Evolutionary conservation across 2,888 invertebrate genomes (phyloP).

Genomic region (Aplocera efformata): DNA sequence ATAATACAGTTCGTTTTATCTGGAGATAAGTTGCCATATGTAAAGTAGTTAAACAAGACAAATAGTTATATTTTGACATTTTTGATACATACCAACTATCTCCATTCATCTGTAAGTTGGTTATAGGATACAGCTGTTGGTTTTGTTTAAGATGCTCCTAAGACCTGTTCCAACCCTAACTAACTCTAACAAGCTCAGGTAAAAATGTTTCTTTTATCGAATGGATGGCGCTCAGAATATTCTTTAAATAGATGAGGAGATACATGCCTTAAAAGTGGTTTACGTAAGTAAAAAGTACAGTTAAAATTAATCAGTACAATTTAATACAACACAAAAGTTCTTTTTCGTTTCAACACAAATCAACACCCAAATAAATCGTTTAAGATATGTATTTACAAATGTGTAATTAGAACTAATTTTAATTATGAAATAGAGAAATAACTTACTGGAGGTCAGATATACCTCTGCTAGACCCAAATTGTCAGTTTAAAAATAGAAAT

Average conservation of each 20-base stretch:
- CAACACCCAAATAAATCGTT: conserved; percentile 13
- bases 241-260: conserved; percentile 68
- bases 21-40: no score
- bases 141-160: no score
- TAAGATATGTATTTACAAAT: conserved; percentile 28
- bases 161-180: no score
- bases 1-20: no score
- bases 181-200: no score
- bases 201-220: no score
- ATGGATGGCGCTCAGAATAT: conserved; percentile 25
- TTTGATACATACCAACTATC: no score
- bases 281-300: conserved; percentile 59
- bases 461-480: conserved; percentile 35
- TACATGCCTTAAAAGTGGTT: conserved; percentile 55
- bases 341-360: conserved; percentile 34
- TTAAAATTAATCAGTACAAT: conserved; percentile 79
- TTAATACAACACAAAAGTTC: conserved; percentile 69
- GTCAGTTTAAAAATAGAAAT: conserved; percentile 14
- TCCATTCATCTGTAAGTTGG: no score
- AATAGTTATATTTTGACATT: no score
- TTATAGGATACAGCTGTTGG: no score
- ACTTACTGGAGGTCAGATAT: conserved; percentile 31
- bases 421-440: conserved; percentile 31
- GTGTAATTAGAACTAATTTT: conserved; percentile 31
- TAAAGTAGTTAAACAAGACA: no score